phyloP scores from a whole-genome alignment of 2,113 vertebrate genomes.

The Nannospalax galili region DNA sequence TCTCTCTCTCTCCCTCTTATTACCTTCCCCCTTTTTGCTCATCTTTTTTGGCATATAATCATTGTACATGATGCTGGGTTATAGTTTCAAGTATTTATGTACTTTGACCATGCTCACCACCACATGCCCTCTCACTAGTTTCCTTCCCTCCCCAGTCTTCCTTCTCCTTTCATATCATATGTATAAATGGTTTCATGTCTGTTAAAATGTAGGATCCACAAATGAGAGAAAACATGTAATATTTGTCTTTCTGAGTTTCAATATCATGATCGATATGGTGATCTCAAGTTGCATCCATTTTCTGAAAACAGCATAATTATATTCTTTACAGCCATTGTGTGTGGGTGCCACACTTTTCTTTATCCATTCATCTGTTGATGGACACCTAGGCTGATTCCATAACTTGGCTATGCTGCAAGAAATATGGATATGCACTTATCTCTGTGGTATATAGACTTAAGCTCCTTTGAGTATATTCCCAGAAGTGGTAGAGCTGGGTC shows the following conservation, averaged over 20 bases:
- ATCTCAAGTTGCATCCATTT: background rate
- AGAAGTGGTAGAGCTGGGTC: too few relatives aligned
- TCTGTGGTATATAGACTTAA: background rate
- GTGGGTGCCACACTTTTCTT: background rate
- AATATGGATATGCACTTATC: background rate
- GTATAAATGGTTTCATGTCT: background rate
- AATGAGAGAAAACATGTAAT: background rate
- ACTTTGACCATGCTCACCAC: background rate
- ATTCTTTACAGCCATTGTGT: background rate
- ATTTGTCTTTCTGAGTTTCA: background rate
- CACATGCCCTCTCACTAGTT: background rate
- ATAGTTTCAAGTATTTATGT: background rate
- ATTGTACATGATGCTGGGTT: background rate
- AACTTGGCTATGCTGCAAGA: background rate
- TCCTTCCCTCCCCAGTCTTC: background rate
- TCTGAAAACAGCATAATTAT: background rate
- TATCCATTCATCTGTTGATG: background rate
- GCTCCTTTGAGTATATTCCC: too few relatives aligned
- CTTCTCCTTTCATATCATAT: background rate
- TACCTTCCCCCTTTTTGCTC: background rate
- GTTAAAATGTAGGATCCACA: background rate
- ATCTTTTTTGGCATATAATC: background rate
- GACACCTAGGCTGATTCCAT: background rate
- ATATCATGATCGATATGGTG: background rate
- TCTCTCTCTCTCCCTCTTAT: background rate